Conservation (phyloP, 2,888 invertebrate species). For the Lasioglossum pauxillum region DNA sequence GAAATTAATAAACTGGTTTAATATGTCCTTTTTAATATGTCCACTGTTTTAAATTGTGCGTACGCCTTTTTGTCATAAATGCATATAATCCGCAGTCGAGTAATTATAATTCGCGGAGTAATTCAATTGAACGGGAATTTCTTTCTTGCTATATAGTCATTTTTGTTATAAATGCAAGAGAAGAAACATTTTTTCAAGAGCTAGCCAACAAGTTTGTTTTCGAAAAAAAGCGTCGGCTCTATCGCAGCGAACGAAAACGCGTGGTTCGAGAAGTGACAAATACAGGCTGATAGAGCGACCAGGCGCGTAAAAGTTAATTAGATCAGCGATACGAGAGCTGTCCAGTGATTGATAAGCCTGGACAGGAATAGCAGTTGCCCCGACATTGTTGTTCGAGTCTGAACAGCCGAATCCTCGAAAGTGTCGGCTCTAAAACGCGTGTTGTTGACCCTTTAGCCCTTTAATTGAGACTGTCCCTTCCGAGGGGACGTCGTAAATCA, state of each 20-base stretch:
- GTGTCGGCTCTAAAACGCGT: not conserved
- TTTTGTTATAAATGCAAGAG: not conserved
- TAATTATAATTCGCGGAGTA: too few species aligned
- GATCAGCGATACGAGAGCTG: conserved; percentile 6
- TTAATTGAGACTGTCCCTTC: not conserved
- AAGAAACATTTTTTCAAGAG: not conserved
- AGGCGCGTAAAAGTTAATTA: not conserved
- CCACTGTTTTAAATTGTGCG: too few species aligned
- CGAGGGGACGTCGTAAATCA: not conserved
- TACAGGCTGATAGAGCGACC: not conserved
- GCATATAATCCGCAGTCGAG: too few species aligned
- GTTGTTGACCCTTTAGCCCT: not conserved
- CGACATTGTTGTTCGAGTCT: not conserved
- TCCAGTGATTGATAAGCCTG: conserved; percentile 1
- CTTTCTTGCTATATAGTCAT: not conserved
- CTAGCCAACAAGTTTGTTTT: not conserved
- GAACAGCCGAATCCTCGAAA: not conserved
- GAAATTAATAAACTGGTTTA: too few species aligned
- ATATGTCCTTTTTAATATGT: too few species aligned
- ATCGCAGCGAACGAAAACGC: not conserved
- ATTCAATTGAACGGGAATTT: too few species aligned
- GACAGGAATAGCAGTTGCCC: not conserved
- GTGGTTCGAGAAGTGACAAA: not conserved
- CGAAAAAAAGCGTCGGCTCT: not conserved
- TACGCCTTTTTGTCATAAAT: too few species aligned